Evolutionary conservation across 2,888 invertebrate species (phyloP), one percentile per base, ranked within the genome.

Genomic region (Parnassius orleans): DNA sequence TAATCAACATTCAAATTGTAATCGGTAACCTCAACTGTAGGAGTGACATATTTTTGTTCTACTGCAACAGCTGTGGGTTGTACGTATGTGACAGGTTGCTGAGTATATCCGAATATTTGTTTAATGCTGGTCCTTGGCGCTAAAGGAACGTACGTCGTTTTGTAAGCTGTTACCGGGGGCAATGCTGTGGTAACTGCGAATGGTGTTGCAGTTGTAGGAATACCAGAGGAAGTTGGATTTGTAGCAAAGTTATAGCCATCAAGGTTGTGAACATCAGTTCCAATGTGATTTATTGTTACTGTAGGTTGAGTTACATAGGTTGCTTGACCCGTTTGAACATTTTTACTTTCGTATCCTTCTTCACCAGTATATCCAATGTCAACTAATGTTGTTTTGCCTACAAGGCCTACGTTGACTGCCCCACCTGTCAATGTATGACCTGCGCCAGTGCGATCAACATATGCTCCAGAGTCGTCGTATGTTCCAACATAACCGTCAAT

Each of bases 391-490:
- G 92, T 92, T 73, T 91, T 92, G 46, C 92, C 92, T 9, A 92
- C 92, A 48, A 92, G 76, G 42, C 87, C 92, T 12, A 91, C 89
- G 68, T 90, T 92, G 0, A 92, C 80, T 44, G 91, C 90, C 43
- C 92, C 92, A 11, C 90, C 90, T 5, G 90, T 86, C 33, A 92
- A 75, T 54, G 85, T 86, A 57, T 92, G 91, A 9, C 88, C 84
- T 0, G 78, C 79, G 5, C 81, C 85, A 58, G 78, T 77, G 62
- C 86, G 83, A 0, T 75, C 78, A 62, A 59, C 46, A 41, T 75
- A 80, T 61, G 83, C 80, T 62, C 88, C 87, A 57, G 76, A 73
- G 53, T 80, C 81, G 19, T 75, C 69, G 47, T 75, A 72, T 41
- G 72, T 68, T 60, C 75, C 69, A 9, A 61, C 66, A 46, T 74